These are phyloP conservation scores for Notarius lentiginosus DNA, from an alignment of 2,113 vertebrate genomes.

Conservation along the genomic window DNA sequence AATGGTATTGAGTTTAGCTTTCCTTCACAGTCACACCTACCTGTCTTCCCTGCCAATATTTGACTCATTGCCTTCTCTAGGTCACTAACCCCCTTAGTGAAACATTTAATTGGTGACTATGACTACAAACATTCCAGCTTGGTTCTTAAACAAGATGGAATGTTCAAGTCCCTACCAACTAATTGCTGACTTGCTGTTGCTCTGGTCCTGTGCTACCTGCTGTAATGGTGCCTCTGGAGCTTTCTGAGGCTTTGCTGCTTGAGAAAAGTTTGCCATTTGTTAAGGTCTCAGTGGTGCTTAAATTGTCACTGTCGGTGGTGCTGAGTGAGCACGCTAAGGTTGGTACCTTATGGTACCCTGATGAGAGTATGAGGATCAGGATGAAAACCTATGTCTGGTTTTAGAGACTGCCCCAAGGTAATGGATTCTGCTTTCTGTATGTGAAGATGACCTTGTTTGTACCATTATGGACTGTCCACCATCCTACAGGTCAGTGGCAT, in stretches of 20 bases:
- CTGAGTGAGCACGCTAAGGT: background rate
- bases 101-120: background rate
- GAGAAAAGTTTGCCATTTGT: conserved; percentile 2
- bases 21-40: background rate
- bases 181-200: background rate
- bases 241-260: background rate
- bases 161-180: background rate
- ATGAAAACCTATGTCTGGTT: background rate
- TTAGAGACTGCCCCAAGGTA: background rate
- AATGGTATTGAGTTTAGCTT: background rate
- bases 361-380: background rate
- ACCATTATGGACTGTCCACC: background rate
- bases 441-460: background rate
- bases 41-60: background rate
- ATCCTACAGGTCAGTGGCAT: background rate
- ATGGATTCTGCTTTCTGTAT: background rate
- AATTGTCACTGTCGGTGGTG: background rate
- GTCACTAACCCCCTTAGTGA: background rate
- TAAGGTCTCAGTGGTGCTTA: background rate
- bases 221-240: background rate
- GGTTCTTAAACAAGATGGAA: background rate
- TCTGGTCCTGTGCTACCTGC: background rate
- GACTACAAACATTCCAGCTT: background rate
- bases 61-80: background rate
- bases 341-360: background rate